phyloP scores from a whole-genome alignment of 2,888 invertebrate genomes.

The Nemotelus pantherinus region DNA sequence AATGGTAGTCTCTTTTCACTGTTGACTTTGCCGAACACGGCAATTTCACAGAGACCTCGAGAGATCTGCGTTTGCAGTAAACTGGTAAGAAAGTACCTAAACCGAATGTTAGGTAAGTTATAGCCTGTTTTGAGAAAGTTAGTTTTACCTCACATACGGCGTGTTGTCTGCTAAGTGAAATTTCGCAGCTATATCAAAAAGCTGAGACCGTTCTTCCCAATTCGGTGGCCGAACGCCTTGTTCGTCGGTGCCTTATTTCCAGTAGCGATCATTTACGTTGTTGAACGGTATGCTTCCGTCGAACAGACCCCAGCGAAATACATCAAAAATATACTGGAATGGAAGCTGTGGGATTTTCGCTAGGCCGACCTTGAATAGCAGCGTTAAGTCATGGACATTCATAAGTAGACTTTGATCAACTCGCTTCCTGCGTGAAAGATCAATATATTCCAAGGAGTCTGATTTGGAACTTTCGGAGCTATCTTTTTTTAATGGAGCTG shows the following conservation, averaged over 20 bases:
- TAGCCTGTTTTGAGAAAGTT: too few species aligned
- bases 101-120: too few species aligned
- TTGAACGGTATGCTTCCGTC: too few species aligned
- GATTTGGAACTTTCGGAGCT: not conserved
- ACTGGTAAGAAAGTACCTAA: conserved; percentile 78
- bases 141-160: conserved; percentile 73
- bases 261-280: conserved; percentile 65
- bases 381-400: too few species aligned
- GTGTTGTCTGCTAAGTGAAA: conserved; percentile 78
- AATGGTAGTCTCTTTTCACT: conserved; percentile 65
- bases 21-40: conserved; percentile 68
- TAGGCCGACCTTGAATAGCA: too few species aligned
- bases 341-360: too few species aligned
- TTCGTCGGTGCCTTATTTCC: conserved; percentile 69
- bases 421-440: too few species aligned
- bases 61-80: conserved; percentile 81
- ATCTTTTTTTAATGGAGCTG: conserved; percentile 41
- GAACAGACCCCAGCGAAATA: too few species aligned
- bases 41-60: conserved; percentile 74
- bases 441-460: not conserved
- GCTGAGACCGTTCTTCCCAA: conserved; percentile 65
- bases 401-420: too few species aligned
- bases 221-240: conserved; percentile 71
- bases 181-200: conserved; percentile 77
- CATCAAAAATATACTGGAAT: too few species aligned